phyloP scores from a whole-genome alignment of 2,797 vertebrate species.

The Valencia hispanica region DNA sequence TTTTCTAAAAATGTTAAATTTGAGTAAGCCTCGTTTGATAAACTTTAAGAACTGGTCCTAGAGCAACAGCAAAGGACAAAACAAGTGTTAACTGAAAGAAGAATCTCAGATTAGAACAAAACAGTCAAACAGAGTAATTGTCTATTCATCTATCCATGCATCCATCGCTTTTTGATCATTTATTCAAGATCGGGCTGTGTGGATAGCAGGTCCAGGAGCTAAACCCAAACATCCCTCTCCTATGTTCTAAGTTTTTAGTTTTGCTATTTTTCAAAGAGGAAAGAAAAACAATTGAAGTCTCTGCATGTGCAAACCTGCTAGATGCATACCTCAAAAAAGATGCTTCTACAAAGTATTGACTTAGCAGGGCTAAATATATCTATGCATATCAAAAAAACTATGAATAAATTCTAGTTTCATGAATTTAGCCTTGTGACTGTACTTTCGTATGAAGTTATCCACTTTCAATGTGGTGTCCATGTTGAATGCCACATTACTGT shows the following conservation, averaged over 20 bases:
- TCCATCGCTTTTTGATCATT: neutral
- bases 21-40: neutral
- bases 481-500: conserved; percentile 11
- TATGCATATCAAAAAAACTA: neutral
- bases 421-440: neutral
- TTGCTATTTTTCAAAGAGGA: neutral
- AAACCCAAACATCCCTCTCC: too few relatives aligned
- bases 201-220: too few relatives aligned
- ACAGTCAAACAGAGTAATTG: neutral
- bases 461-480: conserved; percentile 14
- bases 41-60: neutral
- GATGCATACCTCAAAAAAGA: neutral
- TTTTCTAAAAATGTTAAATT: neutral
- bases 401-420: neutral
- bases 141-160: neutral
- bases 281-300: neutral
- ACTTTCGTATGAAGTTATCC: neutral
- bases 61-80: neutral
- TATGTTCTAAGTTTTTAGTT: neutral
- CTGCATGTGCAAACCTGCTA: neutral
- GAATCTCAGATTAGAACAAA: neutral
- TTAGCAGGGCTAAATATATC: neutral
- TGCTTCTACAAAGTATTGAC: neutral
- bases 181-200: neutral
- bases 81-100: neutral